Percentiles rank a stretch among this genome's conserved stretches.
phyloP scores from a whole-genome alignment of 2,888 invertebrate genomes.

The Drosophila borborema region DNA sequence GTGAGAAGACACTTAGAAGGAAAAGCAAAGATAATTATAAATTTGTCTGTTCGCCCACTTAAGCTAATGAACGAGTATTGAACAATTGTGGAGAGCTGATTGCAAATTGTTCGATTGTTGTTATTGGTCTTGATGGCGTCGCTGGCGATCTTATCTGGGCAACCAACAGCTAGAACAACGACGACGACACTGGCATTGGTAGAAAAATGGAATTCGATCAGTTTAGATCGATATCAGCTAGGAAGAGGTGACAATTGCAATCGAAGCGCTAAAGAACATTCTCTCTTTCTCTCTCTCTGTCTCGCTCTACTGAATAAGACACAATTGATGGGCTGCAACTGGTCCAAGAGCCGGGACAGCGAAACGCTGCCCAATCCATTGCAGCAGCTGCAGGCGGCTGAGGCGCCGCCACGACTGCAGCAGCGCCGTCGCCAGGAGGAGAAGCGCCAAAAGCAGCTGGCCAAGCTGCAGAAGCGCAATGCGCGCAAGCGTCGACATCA shows the following conservation, averaged over 20 bases:
- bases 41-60: background rate
- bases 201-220: slow-evolving; percentile 40
- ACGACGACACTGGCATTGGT: slow-evolving; percentile 18
- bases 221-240: slow-evolving; percentile 42
- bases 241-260: slow-evolving; percentile 12
- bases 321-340: slow-evolving; percentile 80
- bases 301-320: background rate
- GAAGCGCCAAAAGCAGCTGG: slow-evolving; percentile 75
- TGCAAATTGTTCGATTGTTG: background rate
- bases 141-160: slow-evolving; percentile 45
- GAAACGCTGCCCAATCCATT: slow-evolving; percentile 76
- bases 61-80: background rate
- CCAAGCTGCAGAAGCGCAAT: slow-evolving; percentile 77
- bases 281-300: background rate
- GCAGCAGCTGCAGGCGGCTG: slow-evolving; percentile 72
- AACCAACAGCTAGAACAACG: slow-evolving; percentile 1
- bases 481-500: slow-evolving; percentile 65
- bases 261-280: background rate
- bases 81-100: background rate
- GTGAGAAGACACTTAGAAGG: background rate
- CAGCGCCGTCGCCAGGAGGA: slow-evolving; percentile 70
- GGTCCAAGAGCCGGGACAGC: slow-evolving; percentile 71
- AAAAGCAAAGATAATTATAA: background rate
- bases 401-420: slow-evolving; percentile 36
- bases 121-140: background rate